A percentile compares a stretch with the other conserved stretches of the same genome.
Conservation (phyloP, 2,888 invertebrate species). For the Syrphus vitripennis region DNA sequence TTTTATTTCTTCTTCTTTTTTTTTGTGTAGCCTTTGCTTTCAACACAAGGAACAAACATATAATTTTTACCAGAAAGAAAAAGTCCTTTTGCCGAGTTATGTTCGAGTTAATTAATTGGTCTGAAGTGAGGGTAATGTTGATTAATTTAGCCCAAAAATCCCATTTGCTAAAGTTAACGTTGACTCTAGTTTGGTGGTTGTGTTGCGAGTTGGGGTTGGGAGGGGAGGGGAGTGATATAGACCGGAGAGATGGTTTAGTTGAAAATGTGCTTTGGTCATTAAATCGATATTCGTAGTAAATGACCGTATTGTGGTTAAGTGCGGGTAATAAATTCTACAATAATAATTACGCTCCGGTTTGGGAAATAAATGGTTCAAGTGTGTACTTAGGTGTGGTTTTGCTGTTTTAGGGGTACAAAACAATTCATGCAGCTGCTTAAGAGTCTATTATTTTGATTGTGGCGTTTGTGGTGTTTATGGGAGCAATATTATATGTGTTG, state of each 20-base stretch:
- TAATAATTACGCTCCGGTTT: slow-evolving; percentile 56
- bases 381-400: slow-evolving; percentile 23
- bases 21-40: not conserved
- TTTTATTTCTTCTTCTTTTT: not conserved
- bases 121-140: slow-evolving; percentile 54
- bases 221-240: not conserved
- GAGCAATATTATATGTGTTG: slow-evolving; percentile 3
- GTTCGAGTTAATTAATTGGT: slow-evolving; percentile 56
- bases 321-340: slow-evolving; percentile 55
- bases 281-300: slow-evolving; percentile 64
- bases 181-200: not conserved
- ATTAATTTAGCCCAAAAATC: slow-evolving; percentile 54
- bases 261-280: slow-evolving; percentile 56
- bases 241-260: not conserved
- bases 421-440: slow-evolving; percentile 48
- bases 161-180: slow-evolving; percentile 31
- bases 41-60: slow-evolving; percentile 28
- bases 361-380: slow-evolving; percentile 56
- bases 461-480: slow-evolving; percentile 35
- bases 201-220: not conserved
- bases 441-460: slow-evolving; percentile 56
- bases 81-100: slow-evolving; percentile 26
- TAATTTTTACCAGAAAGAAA: slow-evolving; percentile 48
- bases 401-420: slow-evolving; percentile 33
- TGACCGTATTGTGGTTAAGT: slow-evolving; percentile 64